Evolutionary conservation across 2,888 invertebrate genomes (phyloP), one percentile per base, ranked within the genome.

Genomic region (Pasiphila rectangulata): DNA sequence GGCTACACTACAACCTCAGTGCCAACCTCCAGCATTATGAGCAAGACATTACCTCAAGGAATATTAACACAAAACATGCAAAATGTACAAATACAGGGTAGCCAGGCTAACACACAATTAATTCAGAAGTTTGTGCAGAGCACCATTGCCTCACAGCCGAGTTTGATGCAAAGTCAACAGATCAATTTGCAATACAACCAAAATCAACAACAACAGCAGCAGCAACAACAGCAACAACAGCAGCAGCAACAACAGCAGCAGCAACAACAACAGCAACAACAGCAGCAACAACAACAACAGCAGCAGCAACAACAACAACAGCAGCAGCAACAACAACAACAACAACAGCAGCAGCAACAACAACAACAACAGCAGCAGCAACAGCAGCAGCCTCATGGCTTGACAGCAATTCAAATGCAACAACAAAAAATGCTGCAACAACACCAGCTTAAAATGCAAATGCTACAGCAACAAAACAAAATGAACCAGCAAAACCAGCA

Each of bases 361-460:
- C 64, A 66, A 34, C 66, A 69, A 30, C 64, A 66, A 43, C 57
- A 69, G 45, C 64, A 71, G 45, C 58, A 75, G 50, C 84, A 81
- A 48, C 83, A 83, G 1, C 89, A 89, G 75, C 84, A 44, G 86
- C 86, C 46, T 85, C 85, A 65, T n/a, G n/a, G n/a, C n/a, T n/a
- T n/a, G n/a, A n/a, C n/a, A n/a, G n/a, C n/a, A n/a, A n/a, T n/a
- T n/a, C n/a, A n/a, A n/a, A n/a, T n/a, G 32, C 88, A 87, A 54
- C 88, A 90, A 53, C 91, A 91, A 56, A 90, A 90, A 40, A 74
- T 91, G 61, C 75, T 91, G 37, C 91, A 91, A 62, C 91, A 91
- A 64, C 91, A 90, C 49, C 91, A 90, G 16, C 74, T 90, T 3
- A 84, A 90, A 62, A 90, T 90, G 82, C 85, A 86, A 63, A 84